A percentile compares a stretch with the other conserved stretches of the same genome.
phyloP scores from a whole-genome alignment of 2,797 vertebrate genomes.

The Onychomys arenicola region DNA sequence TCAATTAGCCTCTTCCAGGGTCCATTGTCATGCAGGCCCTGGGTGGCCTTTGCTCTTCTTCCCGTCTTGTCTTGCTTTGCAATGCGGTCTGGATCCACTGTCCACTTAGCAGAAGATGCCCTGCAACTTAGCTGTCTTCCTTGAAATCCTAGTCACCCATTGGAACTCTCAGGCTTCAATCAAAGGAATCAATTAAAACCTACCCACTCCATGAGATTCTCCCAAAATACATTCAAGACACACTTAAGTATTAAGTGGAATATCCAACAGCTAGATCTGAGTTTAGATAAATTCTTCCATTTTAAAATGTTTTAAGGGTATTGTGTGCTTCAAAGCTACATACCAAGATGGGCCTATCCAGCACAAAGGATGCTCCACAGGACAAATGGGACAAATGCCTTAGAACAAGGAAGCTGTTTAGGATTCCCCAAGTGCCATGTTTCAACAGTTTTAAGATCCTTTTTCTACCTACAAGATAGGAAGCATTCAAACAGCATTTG shows the following conservation, averaged over 20 bases:
- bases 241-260: neutral
- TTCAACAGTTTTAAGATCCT: neutral
- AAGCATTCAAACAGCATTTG: neutral
- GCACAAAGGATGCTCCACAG: neutral
- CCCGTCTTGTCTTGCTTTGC: neutral
- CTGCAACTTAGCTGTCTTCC: neutral
- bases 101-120: neutral
- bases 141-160: neutral
- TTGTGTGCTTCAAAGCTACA: neutral
- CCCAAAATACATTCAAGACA: neutral
- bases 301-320: neutral
- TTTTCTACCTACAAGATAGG: slow-evolving; percentile 22
- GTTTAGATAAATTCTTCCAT: neutral
- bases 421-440: neutral
- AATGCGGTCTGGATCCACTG: neutral
- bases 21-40: too few species aligned
- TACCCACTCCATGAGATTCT: neutral
- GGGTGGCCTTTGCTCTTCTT: neutral
- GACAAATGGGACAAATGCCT: neutral
- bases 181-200: neutral
- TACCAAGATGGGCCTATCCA: neutral
- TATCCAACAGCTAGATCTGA: neutral
- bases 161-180: neutral
- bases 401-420: neutral
- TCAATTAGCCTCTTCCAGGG: slow-evolving; percentile 31